These are phyloP conservation scores for Danio tinwini DNA, from an alignment of 2,797 vertebrate genomes.

Conservation along the genomic window DNA sequence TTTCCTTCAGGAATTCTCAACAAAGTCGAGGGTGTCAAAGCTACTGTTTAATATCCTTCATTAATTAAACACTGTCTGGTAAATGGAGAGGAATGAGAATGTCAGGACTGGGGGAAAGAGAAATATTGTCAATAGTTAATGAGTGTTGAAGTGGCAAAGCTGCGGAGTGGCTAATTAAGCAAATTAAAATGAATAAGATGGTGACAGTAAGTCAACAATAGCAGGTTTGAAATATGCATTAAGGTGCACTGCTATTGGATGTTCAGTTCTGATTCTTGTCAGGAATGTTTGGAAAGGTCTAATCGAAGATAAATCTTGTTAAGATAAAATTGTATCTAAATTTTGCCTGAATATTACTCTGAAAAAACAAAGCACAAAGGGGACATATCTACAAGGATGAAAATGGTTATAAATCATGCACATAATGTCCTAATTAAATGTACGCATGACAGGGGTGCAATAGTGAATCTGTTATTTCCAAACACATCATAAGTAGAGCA, in stretches of 20 bases:
- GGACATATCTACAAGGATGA: background rate
- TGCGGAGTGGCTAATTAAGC: conserved; percentile 53
- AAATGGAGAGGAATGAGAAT: conserved; percentile 19
- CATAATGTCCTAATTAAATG: background rate
- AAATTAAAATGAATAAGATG: conserved; percentile 37
- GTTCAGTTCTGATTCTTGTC: background rate
- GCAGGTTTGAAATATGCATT: conserved; percentile 17
- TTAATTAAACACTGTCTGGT: conserved; percentile 1
- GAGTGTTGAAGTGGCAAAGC: conserved; percentile 45
- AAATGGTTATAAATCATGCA: background rate
- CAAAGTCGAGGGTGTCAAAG: conserved; percentile 11
- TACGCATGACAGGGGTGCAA: background rate
- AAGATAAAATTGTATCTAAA: background rate
- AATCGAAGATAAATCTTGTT: background rate
- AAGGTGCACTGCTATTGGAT: conserved; percentile 3
- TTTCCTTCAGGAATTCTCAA: background rate
- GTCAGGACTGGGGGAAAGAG: background rate
- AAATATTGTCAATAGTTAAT: conserved; percentile 31
- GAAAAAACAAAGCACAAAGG: background rate
- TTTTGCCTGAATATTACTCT: background rate
- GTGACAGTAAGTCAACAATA: conserved; percentile 16
- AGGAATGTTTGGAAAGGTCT: conserved; percentile 4
- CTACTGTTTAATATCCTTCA: conserved; percentile 28
- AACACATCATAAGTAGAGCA: background rate
- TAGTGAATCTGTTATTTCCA: background rate